A percentile compares a stretch with the other conserved stretches of the same genome.
phyloP scores from a whole-genome alignment of 2,888 invertebrate species.

The Argynnis bischoffii region DNA sequence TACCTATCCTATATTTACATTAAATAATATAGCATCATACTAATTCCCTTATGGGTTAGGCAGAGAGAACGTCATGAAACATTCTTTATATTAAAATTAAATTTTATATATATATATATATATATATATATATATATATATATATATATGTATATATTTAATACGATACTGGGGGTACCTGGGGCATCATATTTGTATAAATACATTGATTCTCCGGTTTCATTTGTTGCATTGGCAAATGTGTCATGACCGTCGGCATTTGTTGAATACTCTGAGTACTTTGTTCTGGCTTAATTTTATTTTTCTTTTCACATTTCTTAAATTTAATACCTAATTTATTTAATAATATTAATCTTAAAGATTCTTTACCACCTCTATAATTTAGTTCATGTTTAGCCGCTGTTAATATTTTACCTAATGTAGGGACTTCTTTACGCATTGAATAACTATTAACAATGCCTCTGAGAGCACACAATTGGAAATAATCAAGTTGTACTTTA shows the following conservation, averaged over 20 bases:
- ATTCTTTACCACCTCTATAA: conserved; percentile 72
- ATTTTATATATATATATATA: no score
- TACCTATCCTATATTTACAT: conserved; percentile 15
- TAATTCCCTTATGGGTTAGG: conserved; percentile 18
- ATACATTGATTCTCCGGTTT: conserved; percentile 73
- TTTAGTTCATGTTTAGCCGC: conserved; percentile 72
- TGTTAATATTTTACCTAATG: conserved; percentile 70
- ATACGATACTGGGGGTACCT: conserved; percentile 72
- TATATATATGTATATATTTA: conserved; percentile 44
- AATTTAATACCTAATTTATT: conserved; percentile 77
- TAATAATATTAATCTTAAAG: conserved; percentile 68
- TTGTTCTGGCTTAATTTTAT: conserved; percentile 67
- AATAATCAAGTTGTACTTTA: conserved; percentile 73
- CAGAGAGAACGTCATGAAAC: neutral
- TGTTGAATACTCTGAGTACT: conserved; percentile 45
- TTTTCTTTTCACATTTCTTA: conserved; percentile 77
- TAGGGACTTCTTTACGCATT: conserved; percentile 71
- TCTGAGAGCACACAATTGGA: conserved; percentile 69
- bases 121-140: no score
- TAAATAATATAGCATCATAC: conserved; percentile 14
- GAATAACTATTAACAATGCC: conserved; percentile 73
- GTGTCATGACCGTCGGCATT: conserved; percentile 48
- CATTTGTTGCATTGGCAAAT: conserved; percentile 48
- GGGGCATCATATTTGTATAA: conserved; percentile 70
- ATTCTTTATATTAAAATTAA: neutral